These are phyloP conservation scores for Archaeoteleia sp. DNA, from an alignment of 2,888 invertebrate species.

Conservation along the genomic window DNA sequence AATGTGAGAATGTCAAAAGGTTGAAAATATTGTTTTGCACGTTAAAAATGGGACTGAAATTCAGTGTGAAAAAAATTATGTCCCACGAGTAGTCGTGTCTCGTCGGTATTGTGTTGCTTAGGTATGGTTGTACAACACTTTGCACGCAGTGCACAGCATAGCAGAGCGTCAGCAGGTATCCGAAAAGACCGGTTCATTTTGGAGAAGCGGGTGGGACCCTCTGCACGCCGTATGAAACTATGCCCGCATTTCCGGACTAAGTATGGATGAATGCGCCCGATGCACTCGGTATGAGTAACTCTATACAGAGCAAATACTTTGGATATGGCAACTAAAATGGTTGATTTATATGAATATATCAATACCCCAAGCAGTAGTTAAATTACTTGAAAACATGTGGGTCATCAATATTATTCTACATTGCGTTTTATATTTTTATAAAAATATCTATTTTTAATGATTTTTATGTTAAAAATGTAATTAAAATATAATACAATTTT, in stretches of 20 bases:
- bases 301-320: conserved; percentile 23
- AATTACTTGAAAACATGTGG: no score
- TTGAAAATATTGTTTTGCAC: no score
- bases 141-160: conserved; percentile 24
- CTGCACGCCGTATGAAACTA: conserved; percentile 40
- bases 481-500: no score
- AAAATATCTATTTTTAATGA: no score
- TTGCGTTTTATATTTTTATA: no score
- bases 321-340: conserved; percentile 3
- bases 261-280: conserved; percentile 48
- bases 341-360: conserved; percentile 1
- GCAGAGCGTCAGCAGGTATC: conserved; percentile 48
- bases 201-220: conserved; percentile 29
- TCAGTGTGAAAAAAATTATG: no score
- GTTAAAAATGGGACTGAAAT: conserved; percentile 21
- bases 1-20: no score
- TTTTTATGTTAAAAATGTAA: no score
- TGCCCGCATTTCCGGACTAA: conserved; percentile 51
- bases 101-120: conserved; percentile 28
- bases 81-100: no score
- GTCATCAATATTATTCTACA: no score
- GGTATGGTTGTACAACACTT: conserved; percentile 31
- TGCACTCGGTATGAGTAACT: conserved; percentile 47
- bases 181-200: conserved; percentile 50
- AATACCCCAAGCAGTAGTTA: no score